Base-by-base conservation (phyloP, 2,888 invertebrate species). In the Cerastis rubricosa region DNA sequence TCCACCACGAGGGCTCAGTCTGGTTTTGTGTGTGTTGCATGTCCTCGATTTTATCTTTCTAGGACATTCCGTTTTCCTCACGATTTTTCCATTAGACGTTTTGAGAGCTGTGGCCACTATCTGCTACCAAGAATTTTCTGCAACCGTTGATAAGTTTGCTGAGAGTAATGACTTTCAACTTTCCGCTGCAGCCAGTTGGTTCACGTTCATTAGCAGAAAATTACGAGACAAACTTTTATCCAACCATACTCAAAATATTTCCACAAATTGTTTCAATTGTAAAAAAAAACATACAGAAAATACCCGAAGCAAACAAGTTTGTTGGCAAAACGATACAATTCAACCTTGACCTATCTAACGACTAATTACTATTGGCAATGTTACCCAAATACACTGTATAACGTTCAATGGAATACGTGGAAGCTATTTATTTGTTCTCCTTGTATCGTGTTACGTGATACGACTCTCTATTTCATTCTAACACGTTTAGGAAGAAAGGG, bases 301-400 rank as follows among this genome's bases (percentile, higher is more conserved):
- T 79, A 85, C 66, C 25, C 45, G 74, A 83, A 85, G 73, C 85
- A 87, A 91, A 90, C 86, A 87, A 70, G 73, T 86, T 85, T 87
- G 89, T 93, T 94, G 94, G 94, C 94, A 93, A 81, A 78, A 85
- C 89, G 77, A 71, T 72, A 40, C 77, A 72, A 54, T 45, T 71
- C 85, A 89, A 89, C 95, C 95, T 93, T 95, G 95, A 95, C 95
- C 95, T 93, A 94, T 89, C 95, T 95, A 89, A 89, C 80, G 86
- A 85, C 90, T 93, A 93, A 93, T 93, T 93, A 93, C 92, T 93
- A 94, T 93, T 94, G 94, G 94, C 94, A 93, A 91, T 91, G 90
- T 88, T 86, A 84, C 90, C 81, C 79, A 89, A 90, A 89, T 87
- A 88, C 79, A 77, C 81, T 70, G 76, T 72, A 63, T 74, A 82